These are phyloP conservation scores for Limnephilus marmoratus DNA, from an alignment of 2,888 invertebrate species.

Conservation along the genomic window DNA sequence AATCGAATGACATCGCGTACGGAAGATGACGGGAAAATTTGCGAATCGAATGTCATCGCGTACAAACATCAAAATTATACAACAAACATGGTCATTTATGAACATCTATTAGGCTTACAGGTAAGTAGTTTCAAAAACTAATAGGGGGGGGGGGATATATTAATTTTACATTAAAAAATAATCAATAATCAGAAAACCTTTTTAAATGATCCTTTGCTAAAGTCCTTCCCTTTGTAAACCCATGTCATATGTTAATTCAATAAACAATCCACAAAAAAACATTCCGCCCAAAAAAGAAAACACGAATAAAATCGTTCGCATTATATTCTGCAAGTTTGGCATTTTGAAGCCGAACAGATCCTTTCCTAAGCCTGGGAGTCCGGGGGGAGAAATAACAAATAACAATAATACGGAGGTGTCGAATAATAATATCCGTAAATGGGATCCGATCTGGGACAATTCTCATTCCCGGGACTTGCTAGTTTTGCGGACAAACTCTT, in stretches of 20 bases:
- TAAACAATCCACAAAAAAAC: background rate
- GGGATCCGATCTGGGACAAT: background rate
- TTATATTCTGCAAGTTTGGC: background rate
- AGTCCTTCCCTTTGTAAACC: background rate
- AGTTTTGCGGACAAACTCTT: constrained; percentile 2
- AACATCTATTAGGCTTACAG: too few species aligned
- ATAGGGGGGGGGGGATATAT: too few species aligned
- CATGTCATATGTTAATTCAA: background rate
- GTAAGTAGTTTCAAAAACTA: too few species aligned
- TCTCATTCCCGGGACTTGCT: background rate
- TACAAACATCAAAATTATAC: too few species aligned
- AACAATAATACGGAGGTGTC: constrained; percentile 2
- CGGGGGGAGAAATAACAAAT: background rate
- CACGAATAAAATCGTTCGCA: background rate
- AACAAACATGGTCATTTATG: too few species aligned
- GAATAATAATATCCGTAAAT: background rate
- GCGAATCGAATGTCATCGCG: too few species aligned
- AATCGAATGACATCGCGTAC: too few species aligned
- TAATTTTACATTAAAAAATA: too few species aligned
- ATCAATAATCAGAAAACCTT: too few species aligned
- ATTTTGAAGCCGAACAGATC: background rate
- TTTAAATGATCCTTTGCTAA: too few species aligned
- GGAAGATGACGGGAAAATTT: too few species aligned
- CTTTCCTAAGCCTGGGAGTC: background rate
- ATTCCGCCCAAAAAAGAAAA: background rate